These are phyloP conservation scores for Callipepla squamata DNA, from an alignment of 2,113 vertebrate species.

Conservation along the genomic window DNA sequence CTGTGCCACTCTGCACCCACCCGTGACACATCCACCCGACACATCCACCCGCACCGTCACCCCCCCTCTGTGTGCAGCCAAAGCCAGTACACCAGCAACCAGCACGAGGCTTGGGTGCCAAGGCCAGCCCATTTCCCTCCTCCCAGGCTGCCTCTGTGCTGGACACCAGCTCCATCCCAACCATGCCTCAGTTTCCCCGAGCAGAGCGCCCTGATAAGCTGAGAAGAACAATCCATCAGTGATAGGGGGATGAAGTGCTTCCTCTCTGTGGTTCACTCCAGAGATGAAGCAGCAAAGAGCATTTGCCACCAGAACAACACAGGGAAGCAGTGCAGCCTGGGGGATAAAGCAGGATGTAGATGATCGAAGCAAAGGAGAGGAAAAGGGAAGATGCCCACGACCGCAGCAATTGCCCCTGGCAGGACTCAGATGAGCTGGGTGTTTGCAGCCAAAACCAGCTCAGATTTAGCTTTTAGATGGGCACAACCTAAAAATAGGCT, in stretches of 20 bases:
- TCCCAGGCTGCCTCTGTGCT: rapidly evolving
- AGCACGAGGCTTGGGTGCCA: rapidly evolving
- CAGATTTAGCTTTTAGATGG: constrained; percentile 16
- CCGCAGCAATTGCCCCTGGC: rapidly evolving
- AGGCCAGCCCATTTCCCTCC: background rate
- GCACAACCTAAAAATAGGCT: constrained; percentile 30
- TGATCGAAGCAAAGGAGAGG: background rate
- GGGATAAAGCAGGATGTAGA: background rate
- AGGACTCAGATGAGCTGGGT: rapidly evolving
- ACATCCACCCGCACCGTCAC: background rate
- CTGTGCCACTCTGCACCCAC: rapidly evolving
- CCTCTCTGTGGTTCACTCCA: background rate
- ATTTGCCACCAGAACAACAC: background rate
- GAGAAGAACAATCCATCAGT: background rate
- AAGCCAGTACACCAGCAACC: rapidly evolving
- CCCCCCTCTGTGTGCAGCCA: background rate
- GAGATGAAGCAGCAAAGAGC: background rate
- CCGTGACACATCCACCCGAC: background rate
- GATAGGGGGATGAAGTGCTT: background rate
- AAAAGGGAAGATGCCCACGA: background rate
- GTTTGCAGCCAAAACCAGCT: background rate
- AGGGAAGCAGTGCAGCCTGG: rapidly evolving
- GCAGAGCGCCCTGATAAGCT: rapidly evolving
- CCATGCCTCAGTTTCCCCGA: background rate
- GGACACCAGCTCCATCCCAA: background rate